These are phyloP conservation scores for Sinohyriopsis cumingii DNA, from an alignment of 2,888 invertebrate genomes.

Conservation along the genomic window DNA sequence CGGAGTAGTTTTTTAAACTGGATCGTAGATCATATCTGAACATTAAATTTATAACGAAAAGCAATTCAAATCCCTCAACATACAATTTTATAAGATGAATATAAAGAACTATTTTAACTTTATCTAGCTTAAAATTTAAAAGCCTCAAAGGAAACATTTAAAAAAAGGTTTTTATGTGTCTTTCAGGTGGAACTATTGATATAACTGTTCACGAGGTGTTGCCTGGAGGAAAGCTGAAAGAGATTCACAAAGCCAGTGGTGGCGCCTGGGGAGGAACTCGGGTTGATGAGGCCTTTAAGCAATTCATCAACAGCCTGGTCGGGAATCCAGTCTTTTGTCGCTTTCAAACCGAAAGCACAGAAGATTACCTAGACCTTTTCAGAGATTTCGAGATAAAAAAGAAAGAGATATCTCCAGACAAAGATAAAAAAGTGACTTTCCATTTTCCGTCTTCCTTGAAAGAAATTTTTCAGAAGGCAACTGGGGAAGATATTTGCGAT, in stretches of 20 bases:
- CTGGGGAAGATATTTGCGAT: slow-evolving; percentile 17
- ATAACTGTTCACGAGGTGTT: slow-evolving; percentile 74
- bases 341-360: slow-evolving; percentile 1
- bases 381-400: slow-evolving; percentile 14
- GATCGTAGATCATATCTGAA: no score
- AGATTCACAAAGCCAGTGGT: slow-evolving; percentile 75
- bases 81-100: no score
- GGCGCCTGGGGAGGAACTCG: slow-evolving; percentile 65
- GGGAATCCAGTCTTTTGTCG: not conserved
- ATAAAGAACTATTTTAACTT: no score
- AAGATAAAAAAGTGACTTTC: not conserved
- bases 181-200: slow-evolving; percentile 74
- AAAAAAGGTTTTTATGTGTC: not conserved
- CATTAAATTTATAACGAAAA: no score
- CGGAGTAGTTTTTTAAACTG: no score
- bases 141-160: no score
- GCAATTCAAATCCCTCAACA: no score
- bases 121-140: no score
- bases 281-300: slow-evolving; percentile 9
- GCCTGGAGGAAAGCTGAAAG: slow-evolving; percentile 70
- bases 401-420: not conserved
- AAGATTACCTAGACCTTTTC: slow-evolving; percentile 2
- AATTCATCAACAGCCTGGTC: not conserved
- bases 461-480: slow-evolving; percentile 19
- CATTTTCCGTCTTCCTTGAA: slow-evolving; percentile 18